These are phyloP conservation scores for Camponotus floridanus DNA, from an alignment of 1,140 invertebrate genomes.

Conservation along the genomic window DNA sequence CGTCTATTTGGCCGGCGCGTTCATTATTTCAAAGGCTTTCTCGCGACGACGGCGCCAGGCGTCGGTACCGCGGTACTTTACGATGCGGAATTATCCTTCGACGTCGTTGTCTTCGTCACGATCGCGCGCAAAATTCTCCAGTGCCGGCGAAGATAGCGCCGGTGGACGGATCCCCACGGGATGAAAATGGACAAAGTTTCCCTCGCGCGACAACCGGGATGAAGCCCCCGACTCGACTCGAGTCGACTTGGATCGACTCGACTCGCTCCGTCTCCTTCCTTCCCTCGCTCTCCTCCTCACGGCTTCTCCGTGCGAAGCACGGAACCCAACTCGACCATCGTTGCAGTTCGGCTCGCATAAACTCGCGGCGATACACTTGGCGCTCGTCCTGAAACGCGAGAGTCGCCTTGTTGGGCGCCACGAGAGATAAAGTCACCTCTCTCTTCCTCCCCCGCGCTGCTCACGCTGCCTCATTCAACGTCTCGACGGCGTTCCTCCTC, in stretches of 20 bases:
- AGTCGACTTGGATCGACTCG: slow-evolving; percentile 57
- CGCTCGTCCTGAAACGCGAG: slow-evolving; percentile 76
- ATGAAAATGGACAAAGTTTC: slow-evolving; percentile 84
- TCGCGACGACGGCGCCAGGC: slow-evolving; percentile 53
- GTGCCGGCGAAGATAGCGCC: slow-evolving; percentile 61
- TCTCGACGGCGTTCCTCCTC: slow-evolving; percentile 31
- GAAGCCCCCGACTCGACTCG: slow-evolving; percentile 50
- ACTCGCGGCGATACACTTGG: slow-evolving; percentile 81
- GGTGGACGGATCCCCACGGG: slow-evolving; percentile 75
- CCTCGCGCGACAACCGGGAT: slow-evolving; percentile 51
- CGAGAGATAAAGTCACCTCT: slow-evolving; percentile 76
- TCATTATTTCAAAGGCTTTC: slow-evolving; percentile 58
- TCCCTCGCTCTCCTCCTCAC: slow-evolving; percentile 1
- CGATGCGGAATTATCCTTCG: slow-evolving; percentile 63
- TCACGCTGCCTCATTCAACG: slow-evolving; percentile 50
- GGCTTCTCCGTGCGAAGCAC: slow-evolving; percentile 38
- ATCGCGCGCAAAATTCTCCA: slow-evolving; percentile 66
- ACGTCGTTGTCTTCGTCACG: slow-evolving; percentile 66
- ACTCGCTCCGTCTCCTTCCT: slow-evolving; percentile 3
- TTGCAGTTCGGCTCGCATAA: slow-evolving; percentile 79
- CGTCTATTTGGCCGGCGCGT: slow-evolving; percentile 27
- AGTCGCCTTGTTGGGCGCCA: slow-evolving; percentile 64
- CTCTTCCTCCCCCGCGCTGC: slow-evolving; percentile 28
- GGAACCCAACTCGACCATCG: slow-evolving; percentile 70
- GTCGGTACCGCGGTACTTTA: slow-evolving; percentile 54